Percentiles rank a stretch among this genome's conserved stretches.
Evolutionary conservation across 2,888 invertebrate species (phyloP).

Genomic region (Tipula confusa): DNA sequence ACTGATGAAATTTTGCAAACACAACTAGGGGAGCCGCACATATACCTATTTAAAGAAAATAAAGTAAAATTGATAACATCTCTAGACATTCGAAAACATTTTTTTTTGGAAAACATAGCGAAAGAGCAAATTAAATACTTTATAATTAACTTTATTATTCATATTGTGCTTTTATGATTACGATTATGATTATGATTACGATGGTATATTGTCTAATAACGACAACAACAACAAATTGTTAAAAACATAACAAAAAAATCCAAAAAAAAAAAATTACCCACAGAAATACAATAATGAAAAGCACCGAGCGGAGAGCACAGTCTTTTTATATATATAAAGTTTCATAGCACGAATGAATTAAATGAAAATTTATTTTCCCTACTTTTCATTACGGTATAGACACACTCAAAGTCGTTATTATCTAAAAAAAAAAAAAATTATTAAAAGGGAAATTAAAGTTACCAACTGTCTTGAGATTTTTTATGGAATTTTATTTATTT

Average conservation of each 20-base stretch:
- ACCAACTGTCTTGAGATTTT: conserved; percentile 20
- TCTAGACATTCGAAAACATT: neutral
- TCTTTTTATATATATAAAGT: neutral
- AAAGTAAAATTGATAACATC: neutral
- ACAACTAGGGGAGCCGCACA: no score
- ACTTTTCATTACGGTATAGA: neutral
- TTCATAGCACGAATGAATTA: neutral
- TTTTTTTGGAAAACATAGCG: neutral
- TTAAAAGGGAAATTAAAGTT: conserved; percentile 6
- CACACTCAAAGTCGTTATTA: neutral
- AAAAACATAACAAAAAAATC: neutral
- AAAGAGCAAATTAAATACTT: neutral
- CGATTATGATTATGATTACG: neutral
- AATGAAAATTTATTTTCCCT: neutral
- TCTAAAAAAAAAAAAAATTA: neutral
- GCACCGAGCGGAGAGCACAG: neutral
- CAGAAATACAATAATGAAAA: neutral
- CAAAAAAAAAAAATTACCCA: neutral
- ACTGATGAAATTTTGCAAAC: no score
- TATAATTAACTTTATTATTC: neutral
- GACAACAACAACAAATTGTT: neutral
- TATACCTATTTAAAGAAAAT: no score
- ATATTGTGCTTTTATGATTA: neutral
- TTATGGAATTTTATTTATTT: neutral
- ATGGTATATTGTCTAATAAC: neutral